Evolutionary conservation across 2,888 invertebrate genomes (phyloP).

Genomic region (Drosophila flavopinicola): DNA sequence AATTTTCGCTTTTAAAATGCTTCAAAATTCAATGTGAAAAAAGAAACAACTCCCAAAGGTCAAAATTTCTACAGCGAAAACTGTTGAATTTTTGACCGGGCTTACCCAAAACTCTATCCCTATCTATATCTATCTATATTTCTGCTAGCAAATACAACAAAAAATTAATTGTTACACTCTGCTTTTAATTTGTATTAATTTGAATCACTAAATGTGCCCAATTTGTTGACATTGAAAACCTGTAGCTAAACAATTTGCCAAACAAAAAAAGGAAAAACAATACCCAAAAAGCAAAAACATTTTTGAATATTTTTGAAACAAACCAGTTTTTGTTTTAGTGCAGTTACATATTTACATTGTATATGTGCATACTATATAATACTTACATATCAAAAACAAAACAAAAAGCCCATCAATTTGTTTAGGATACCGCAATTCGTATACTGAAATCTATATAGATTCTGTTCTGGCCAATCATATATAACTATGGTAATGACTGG

Average conservation of each 20-base stretch:
- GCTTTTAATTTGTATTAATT: constrained; percentile 42
- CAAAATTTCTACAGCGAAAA: constrained; percentile 24
- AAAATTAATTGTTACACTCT: constrained; percentile 72
- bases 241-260: constrained; percentile 85
- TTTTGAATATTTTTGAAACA: constrained; percentile 73
- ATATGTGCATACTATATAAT: constrained; percentile 1
- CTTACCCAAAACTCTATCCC: constrained; percentile 12
- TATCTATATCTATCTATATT: constrained; percentile 22
- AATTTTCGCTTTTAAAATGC: constrained; percentile 82
- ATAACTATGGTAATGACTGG: constrained; percentile 84
- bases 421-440: constrained; percentile 59
- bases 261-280: constrained; percentile 20
- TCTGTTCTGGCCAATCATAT: constrained; percentile 72
- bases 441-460: constrained; percentile 39
- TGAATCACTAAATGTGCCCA: constrained; percentile 68
- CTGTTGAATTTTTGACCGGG: constrained; percentile 23
- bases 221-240: constrained; percentile 80
- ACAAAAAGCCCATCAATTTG: constrained; percentile 54
- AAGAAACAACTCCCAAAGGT: not conserved
- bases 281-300: constrained; percentile 22
- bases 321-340: constrained; percentile 60
- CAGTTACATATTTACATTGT: constrained; percentile 35
- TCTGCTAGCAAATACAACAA: constrained; percentile 75
- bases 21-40: constrained; percentile 30
- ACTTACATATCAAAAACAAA: constrained; percentile 31